Evolutionary conservation across 2,797 vertebrate genomes (phyloP).

Genomic region (Sylvilagus floridanus): DNA sequence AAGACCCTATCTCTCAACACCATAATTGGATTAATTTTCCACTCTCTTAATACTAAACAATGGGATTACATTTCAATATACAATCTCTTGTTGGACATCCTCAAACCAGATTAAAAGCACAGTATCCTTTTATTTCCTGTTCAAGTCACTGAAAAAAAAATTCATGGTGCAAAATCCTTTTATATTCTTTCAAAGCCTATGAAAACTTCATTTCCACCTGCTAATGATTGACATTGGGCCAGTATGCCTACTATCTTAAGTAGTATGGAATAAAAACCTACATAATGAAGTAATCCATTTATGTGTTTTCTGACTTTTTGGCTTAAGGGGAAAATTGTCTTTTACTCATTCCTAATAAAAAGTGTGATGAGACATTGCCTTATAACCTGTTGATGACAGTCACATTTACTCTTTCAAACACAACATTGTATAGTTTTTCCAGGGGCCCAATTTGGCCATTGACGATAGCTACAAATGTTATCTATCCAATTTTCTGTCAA

Average conservation of each 20-base stretch:
- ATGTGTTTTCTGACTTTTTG: not conserved
- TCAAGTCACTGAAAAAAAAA: not conserved
- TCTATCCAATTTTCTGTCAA: not conserved
- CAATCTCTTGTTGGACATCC: too few relatives aligned
- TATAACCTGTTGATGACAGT: not conserved
- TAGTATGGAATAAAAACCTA: not conserved
- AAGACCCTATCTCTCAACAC: too few relatives aligned
- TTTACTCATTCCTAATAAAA: not conserved
- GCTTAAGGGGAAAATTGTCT: not conserved
- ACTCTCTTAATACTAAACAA: not conserved
- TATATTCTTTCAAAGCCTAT: not conserved
- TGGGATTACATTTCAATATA: not conserved
- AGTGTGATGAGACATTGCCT: not conserved
- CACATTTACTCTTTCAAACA: not conserved
- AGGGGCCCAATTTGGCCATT: not conserved
- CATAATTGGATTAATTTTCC: not conserved
- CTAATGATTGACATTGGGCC: not conserved
- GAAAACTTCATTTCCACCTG: not conserved
- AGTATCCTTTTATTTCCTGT: not conserved
- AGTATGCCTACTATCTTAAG: not conserved
- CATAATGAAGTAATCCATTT: not conserved
- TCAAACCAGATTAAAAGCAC: not conserved
- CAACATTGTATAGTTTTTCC: not conserved
- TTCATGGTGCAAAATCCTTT: not conserved
- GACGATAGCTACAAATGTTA: not conserved